A percentile compares a stretch with the other conserved stretches of the same genome.
These are phyloP conservation scores for Hemicrepidius hirtus DNA, from an alignment of 2,888 invertebrate genomes.

Conservation along the genomic window DNA sequence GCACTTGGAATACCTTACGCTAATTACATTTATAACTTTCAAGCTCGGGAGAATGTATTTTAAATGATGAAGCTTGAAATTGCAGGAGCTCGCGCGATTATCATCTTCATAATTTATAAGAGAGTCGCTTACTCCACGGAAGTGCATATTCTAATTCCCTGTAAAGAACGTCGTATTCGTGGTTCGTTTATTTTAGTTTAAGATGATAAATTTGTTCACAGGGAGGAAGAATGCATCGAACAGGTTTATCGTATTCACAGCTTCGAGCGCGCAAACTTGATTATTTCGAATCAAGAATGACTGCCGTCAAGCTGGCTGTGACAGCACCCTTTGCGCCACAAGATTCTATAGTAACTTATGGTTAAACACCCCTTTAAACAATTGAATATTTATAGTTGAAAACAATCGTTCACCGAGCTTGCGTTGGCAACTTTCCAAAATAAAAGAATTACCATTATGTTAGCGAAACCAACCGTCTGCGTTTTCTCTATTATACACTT, in stretches of 20 bases:
- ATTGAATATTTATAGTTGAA: conserved; percentile 48
- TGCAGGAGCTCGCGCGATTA: conserved; percentile 32
- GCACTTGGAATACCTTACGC: conserved; percentile 46
- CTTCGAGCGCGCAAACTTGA: conserved; percentile 30
- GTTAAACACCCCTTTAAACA: conserved; percentile 46
- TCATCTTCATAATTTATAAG: conserved; percentile 33
- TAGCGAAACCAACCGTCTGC: conserved; percentile 64
- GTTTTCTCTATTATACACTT: conserved; percentile 58
- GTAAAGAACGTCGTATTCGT: conserved; percentile 21
- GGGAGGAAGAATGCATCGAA: conserved; percentile 14
- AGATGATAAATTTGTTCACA: conserved; percentile 21
- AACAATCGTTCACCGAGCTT: conserved; percentile 40
- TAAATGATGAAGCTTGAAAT: conserved; percentile 24
- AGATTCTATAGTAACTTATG: conserved; percentile 34
- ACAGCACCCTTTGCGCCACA: conserved; percentile 26
- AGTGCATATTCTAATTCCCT: conserved; percentile 30
- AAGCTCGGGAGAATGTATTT: conserved; percentile 38
- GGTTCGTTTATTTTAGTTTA: conserved; percentile 25
- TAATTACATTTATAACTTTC: conserved; percentile 53
- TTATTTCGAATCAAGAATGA: conserved; percentile 20
- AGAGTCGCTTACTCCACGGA: conserved; percentile 20
- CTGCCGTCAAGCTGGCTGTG: conserved; percentile 37
- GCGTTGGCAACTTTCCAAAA: conserved; percentile 45
- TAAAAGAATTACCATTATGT: conserved; percentile 65
- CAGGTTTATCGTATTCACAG: conserved; percentile 31